These are phyloP conservation scores for Atherinosoma microstoma DNA, from an alignment of 2,797 vertebrate genomes.

Conservation along the genomic window DNA sequence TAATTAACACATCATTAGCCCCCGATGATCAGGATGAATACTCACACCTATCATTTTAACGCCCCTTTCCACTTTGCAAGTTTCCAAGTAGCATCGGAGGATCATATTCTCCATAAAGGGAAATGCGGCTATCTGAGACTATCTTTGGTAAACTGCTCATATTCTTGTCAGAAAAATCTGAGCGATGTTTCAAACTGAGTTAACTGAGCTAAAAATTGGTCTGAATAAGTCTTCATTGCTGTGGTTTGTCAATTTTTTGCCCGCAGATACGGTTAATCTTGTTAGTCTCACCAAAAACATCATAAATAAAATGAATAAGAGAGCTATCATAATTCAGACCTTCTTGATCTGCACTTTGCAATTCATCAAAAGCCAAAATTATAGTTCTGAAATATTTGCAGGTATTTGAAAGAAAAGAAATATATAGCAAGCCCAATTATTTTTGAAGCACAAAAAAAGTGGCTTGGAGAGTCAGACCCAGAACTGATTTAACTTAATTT, in stretches of 20 bases:
- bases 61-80: not conserved
- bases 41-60: not conserved
- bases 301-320: not conserved
- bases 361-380: not conserved
- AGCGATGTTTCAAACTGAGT: not conserved
- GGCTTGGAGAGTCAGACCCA: not conserved
- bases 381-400: not conserved
- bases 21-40: not conserved
- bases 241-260: not conserved
- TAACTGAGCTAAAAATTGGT: not conserved
- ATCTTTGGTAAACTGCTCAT: not conserved
- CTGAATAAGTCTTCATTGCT: not conserved
- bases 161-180: slow-evolving; percentile 6
- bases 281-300: not conserved
- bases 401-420: not conserved
- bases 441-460: not conserved
- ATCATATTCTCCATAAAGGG: not conserved
- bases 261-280: slow-evolving; percentile 2
- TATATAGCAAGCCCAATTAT: not conserved
- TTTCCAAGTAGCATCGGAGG: not conserved
- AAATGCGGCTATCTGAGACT: not conserved
- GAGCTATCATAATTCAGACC: not conserved
- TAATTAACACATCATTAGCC: slow-evolving; percentile 4
- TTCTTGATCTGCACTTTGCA: not conserved
- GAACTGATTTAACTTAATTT: not conserved